These are phyloP conservation scores for Agelastica alni DNA, from an alignment of 2,888 invertebrate species.

Conservation along the genomic window DNA sequence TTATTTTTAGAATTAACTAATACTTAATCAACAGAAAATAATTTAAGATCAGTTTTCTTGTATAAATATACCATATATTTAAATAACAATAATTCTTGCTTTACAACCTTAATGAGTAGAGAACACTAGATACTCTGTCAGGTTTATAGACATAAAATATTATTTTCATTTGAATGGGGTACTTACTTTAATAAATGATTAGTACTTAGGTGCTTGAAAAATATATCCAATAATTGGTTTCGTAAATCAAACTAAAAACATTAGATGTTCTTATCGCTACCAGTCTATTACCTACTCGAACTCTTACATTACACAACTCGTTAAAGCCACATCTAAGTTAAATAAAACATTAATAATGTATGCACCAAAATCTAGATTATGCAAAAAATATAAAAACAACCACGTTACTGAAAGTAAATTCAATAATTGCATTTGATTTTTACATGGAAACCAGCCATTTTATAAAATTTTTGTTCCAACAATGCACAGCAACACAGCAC, in stretches of 20 bases:
- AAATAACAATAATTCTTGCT: too few species aligned
- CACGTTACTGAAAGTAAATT: slow-evolving; percentile 45
- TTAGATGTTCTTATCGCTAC: slow-evolving; percentile 44
- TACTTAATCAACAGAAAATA: too few species aligned
- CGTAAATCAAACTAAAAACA: slow-evolving; percentile 36
- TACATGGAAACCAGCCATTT: slow-evolving; percentile 52
- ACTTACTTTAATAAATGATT: slow-evolving; percentile 10
- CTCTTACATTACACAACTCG: slow-evolving; percentile 42
- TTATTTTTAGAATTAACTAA: not conserved
- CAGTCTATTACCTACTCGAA: slow-evolving; percentile 42
- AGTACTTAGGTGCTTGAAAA: slow-evolving; percentile 10
- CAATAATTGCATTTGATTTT: slow-evolving; percentile 50
- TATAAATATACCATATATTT: too few species aligned
- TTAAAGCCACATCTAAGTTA: slow-evolving; percentile 31
- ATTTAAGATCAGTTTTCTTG: too few species aligned
- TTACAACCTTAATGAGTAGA: not conserved
- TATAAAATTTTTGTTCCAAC: slow-evolving; percentile 52
- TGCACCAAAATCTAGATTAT: slow-evolving; percentile 23
- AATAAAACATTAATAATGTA: slow-evolving; percentile 24
- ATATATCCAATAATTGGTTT: slow-evolving; percentile 32
- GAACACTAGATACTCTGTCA: not conserved
- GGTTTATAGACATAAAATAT: too few species aligned
- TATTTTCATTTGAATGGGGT: not conserved
- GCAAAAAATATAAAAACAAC: slow-evolving; percentile 39
- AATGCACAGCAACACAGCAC: slow-evolving; percentile 51